Base-by-base conservation (phyloP, 2,888 invertebrate genomes). In the Thyatira batis region DNA sequence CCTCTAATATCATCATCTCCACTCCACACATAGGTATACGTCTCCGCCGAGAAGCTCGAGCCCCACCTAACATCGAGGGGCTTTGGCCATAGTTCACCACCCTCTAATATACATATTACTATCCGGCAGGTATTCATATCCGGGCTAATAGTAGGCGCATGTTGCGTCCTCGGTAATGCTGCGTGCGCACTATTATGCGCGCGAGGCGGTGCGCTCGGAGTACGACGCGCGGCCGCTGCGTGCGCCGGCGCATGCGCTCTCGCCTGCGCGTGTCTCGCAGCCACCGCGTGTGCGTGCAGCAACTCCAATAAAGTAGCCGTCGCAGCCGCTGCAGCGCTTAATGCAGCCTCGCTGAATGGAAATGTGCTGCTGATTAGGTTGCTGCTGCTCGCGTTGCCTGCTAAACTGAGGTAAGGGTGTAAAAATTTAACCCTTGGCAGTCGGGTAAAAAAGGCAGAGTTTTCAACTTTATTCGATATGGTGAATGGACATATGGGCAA, bases 371-470 rank as follows among this genome's bases (percentile, higher is more conserved):
- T 92, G 33, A 90, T 92, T 17, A 61, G 90, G 30, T 46, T 92
- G 48, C 58, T 92, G 54, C 51, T 92, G 30, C 82, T 86, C 53
- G 89, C 89, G 0, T 58, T 92, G 5, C 91, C 91, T 0, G 78
- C 91, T n/a, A 90, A 87, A 39, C 67, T 92, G 28, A 89, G 89
- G 91, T 90, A 27, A 60, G n/a, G n/a, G n/a, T n/a, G n/a, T n/a
- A n/a, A n/a, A n/a, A n/a, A n/a, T n/a, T n/a, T n/a, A n/a, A n/a
- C n/a, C n/a, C n/a, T n/a, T n/a, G n/a, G n/a, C n/a, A n/a, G n/a
- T n/a, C n/a, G n/a, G n/a, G n/a, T n/a, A n/a, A n/a, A n/a, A n/a
- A n/a, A n/a, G n/a, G n/a, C n/a, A n/a, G n/a, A n/a, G n/a, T n/a
- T n/a, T n/a, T n/a, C n/a, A n/a, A n/a, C n/a, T n/a, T n/a, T n/a